Evolutionary conservation across 1,140 invertebrate species (phyloP).

Genomic region (Pogonomyrmex californicus): DNA sequence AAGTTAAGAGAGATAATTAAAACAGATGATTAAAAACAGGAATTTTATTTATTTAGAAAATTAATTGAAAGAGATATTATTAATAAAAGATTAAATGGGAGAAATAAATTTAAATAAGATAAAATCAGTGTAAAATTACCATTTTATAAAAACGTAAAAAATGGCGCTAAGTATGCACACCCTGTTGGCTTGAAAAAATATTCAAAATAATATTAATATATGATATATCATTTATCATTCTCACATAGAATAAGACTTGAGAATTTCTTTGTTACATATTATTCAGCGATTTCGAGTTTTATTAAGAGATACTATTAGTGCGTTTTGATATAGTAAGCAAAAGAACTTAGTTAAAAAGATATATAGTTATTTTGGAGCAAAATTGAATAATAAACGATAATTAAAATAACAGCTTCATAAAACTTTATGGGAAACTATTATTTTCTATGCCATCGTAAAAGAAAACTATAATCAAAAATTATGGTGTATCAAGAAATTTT

Average conservation of each 20-base stretch:
- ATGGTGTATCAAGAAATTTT: not conserved
- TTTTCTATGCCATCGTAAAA: constrained; percentile 9
- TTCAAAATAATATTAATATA: too few relatives aligned
- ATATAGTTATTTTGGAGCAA: not conserved
- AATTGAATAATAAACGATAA: not conserved
- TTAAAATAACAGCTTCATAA: constrained; percentile 15
- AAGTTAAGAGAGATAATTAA: not conserved
- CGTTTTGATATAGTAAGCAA: not conserved
- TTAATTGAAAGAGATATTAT: constrained; percentile 11
- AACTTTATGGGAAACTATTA: not conserved
- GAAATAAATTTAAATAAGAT: not conserved
- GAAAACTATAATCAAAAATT: not conserved
- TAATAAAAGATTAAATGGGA: not conserved
- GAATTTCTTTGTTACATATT: too few relatives aligned
- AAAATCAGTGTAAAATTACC: not conserved
- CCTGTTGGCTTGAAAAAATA: too few relatives aligned
- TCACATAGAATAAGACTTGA: too few relatives aligned
- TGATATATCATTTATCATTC: too few relatives aligned
- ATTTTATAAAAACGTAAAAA: too few relatives aligned
- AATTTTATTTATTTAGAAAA: not conserved
- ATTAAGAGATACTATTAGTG: too few relatives aligned
- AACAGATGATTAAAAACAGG: not conserved
- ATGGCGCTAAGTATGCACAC: too few relatives aligned
- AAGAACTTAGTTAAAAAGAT: not conserved
- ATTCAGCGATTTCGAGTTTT: too few relatives aligned